Evolutionary conservation across 2,888 invertebrate genomes (phyloP), one percentile per base, ranked within the genome.

Genomic region (Sarcophaga caerulescens): DNA sequence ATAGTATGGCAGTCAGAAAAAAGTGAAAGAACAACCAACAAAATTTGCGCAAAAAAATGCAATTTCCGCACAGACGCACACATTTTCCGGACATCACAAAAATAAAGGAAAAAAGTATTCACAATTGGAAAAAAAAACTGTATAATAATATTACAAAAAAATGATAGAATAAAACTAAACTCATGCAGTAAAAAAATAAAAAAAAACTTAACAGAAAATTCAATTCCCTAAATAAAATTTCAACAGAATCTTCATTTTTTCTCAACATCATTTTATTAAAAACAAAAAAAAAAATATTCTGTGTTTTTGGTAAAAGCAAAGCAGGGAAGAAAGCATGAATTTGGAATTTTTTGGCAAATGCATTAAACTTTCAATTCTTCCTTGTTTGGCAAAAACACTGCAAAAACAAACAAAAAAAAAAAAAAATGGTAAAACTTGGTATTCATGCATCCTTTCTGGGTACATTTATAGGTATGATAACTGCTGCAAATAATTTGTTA

Each of bases 11-110:
- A 17, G 14, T 14, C 25, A 66, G 76, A 80, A 45, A 63, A 71
- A 68, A 60, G 45, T 74, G 57, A 66, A 77, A 65, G 62, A 63
- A 83, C 66, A 80, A 63, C 65, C 82, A 77, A 83, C 74, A 65
- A 73, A 74, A 63, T 62, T 59, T 75, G 35, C 60, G 23, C 69
- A 87, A 87, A 88, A 87, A 87, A 87, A 70, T 86, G 91, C 92
- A 91, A 92, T 91, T 91, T 91, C 91, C 91, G 92, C 90, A 90
- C 91, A 91, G 90, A 91, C 91, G 91, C 89, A 91, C 91, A 91
- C 91, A 91, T 90, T 91, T 91, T 91, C 91, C 90, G 91, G 90
- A 90, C 90, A 89, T 87, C 85, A 23, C 68, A 88, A 88, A 83
- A 71, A 88, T 73, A 87, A 73, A 81, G 74, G 78, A 63, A 19